A percentile compares a stretch with the other conserved stretches of the same genome.
Evolutionary conservation across 2,888 invertebrate species (phyloP).

Genomic region (Cataglyphis rosenhaueri): DNA sequence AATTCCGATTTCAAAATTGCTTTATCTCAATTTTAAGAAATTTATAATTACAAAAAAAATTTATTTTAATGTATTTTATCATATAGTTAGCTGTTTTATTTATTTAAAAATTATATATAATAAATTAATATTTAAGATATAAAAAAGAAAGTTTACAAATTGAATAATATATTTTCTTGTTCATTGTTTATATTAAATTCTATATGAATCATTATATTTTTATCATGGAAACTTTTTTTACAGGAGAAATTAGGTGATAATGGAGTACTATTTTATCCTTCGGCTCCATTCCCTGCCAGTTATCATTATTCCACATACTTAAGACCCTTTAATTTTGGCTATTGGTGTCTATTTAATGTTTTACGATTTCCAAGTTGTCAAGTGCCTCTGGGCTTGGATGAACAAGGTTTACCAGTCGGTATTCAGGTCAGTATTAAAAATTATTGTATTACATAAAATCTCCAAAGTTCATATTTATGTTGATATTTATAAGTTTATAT

Average conservation of each 20-base stretch:
- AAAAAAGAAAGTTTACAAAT: background rate
- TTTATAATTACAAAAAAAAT: no score
- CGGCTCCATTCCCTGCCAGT: conserved; percentile 92
- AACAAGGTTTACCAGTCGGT: conserved; percentile 91
- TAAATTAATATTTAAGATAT: conserved; percentile 11
- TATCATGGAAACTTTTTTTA: conserved; percentile 51
- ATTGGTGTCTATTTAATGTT: conserved; percentile 94
- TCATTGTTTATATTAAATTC: background rate
- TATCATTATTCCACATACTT: conserved; percentile 93
- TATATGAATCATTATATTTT: conserved; percentile 22
- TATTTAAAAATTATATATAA: background rate
- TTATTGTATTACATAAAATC: background rate
- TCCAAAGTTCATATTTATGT: background rate
- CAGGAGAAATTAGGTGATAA: conserved; percentile 90
- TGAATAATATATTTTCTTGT: background rate
- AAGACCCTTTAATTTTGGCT: conserved; percentile 93
- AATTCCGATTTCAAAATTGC: no score
- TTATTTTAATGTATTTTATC: no score
- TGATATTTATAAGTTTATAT: background rate
- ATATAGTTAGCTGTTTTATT: no score
- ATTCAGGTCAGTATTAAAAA: conserved; percentile 87
- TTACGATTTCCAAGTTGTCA: conserved; percentile 93
- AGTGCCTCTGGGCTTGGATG: conserved; percentile 92
- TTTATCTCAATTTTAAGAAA: no score
- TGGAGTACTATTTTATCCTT: conserved; percentile 94